These are phyloP conservation scores for Hartigia nigra DNA, from an alignment of 2,888 invertebrate genomes.

Conservation along the genomic window DNA sequence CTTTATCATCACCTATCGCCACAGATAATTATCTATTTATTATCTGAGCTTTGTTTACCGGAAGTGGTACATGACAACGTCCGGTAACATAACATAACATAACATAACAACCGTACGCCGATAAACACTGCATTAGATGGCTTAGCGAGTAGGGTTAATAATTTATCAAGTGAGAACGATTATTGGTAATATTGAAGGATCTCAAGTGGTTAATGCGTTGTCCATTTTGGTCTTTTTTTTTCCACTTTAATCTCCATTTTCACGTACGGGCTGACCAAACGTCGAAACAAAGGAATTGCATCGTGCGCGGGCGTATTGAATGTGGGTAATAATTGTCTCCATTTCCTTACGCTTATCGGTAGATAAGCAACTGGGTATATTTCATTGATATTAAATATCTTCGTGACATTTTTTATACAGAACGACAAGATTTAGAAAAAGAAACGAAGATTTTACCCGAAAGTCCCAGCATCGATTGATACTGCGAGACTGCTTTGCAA, in stretches of 20 bases:
- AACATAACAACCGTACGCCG: background rate
- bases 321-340: background rate
- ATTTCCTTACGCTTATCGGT: background rate
- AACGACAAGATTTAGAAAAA: background rate
- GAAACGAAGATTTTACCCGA: background rate
- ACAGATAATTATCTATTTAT: background rate
- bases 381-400: background rate
- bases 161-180: background rate
- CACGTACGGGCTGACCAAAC: background rate
- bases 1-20: background rate
- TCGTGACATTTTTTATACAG: background rate
- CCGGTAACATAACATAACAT: background rate
- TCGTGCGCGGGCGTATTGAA: background rate
- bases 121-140: background rate
- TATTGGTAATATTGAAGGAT: background rate
- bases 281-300: background rate
- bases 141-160: background rate
- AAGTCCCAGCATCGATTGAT: background rate
- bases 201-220: background rate
- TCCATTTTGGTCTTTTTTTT: background rate
- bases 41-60: background rate
- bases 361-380: background rate
- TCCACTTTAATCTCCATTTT: background rate
- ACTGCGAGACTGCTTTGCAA: slow-evolving; percentile 16
- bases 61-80: background rate